Base-by-base conservation (phyloP, 1,140 invertebrate species). In the Diploscapter pachys region DNA sequence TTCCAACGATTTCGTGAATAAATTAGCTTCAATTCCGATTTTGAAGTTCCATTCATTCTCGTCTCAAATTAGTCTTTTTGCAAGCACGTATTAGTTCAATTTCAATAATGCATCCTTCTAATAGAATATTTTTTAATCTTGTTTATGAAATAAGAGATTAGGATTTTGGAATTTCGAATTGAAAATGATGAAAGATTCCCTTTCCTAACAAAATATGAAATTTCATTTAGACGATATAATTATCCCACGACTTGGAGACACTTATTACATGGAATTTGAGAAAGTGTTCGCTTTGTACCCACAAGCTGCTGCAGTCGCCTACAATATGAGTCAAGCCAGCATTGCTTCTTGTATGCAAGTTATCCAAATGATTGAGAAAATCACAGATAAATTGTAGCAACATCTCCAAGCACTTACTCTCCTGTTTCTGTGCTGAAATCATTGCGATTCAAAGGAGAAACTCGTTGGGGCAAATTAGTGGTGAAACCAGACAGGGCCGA, bases 191-290 rank as follows among this genome's bases (percentile, higher is more conserved):
- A 31, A 31, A 31, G 31, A 31, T 31, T 31, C 31, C 31, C 31
- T 31, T n/a, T 31, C 31, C 31, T 31, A 31, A 31, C 1, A 31
- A 31, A 31, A 1, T 31, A 31, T 31, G 31, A 31, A 31, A 1
- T 31, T 31, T 31, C 31, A 31, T 72, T 75, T 82, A 61, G 81
- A 82, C 66, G 57, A 59, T 31, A 59, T 59, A 11, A 59, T 59
- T 59, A 59, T 59, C 57, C 57, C 57, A 11, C 57, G 57, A 59
- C 9, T 31, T 11, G 57, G 31, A 59, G 57, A 11, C 31, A 11
- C 57, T 31, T 59, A 59, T 2, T 59, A 11, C 57, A 59, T 11
- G 9, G 57, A 59, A 59, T 59, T 59, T 59, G 31, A 59, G 31
- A 11, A 59, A 31, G 57, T 59, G 9, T 59, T 59, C 31, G 31